phyloP scores from a whole-genome alignment of 2,888 invertebrate species.

The Coelinius sp. region DNA sequence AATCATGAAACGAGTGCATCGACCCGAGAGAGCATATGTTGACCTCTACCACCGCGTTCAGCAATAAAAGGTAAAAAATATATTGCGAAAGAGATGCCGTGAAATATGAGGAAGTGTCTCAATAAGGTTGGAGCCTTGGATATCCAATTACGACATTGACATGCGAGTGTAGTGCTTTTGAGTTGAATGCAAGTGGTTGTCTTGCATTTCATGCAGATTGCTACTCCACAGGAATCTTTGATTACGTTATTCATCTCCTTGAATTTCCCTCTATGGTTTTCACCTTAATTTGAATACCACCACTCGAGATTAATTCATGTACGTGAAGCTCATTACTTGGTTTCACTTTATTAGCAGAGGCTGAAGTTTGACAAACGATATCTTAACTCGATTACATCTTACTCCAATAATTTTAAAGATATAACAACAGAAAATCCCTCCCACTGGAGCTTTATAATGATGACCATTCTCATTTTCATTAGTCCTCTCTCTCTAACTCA shows the following conservation, averaged over 20 bases:
- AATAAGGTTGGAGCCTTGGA: slow-evolving; percentile 50
- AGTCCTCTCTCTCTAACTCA: too few relatives aligned
- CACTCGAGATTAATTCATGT: not conserved
- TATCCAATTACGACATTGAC: slow-evolving; percentile 51
- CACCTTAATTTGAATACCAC: not conserved
- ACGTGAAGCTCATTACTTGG: slow-evolving; percentile 23
- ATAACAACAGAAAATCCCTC: too few relatives aligned
- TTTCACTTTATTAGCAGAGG: not conserved
- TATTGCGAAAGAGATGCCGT: not conserved
- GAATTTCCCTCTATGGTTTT: not conserved
- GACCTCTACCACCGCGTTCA: slow-evolving; percentile 3
- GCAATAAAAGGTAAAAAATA: slow-evolving; percentile 4
- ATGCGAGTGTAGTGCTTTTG: slow-evolving; percentile 41
- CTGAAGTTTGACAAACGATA: too few relatives aligned
- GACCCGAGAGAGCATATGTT: not conserved
- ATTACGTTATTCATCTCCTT: slow-evolving; percentile 12
- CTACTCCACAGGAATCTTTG: not conserved
- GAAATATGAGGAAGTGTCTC: slow-evolving; percentile 37
- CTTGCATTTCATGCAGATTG: slow-evolving; percentile 16
- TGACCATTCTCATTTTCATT: too few relatives aligned
- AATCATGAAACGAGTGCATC: slow-evolving; percentile 11
- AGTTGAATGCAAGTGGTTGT: slow-evolving; percentile 10
- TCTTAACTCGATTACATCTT: too few relatives aligned
- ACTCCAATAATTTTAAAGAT: too few relatives aligned
- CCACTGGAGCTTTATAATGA: too few relatives aligned